Evolutionary conservation across 2,888 invertebrate genomes (phyloP), one percentile per base, ranked within the genome.

Genomic region (Eustalomyia histrio): DNA sequence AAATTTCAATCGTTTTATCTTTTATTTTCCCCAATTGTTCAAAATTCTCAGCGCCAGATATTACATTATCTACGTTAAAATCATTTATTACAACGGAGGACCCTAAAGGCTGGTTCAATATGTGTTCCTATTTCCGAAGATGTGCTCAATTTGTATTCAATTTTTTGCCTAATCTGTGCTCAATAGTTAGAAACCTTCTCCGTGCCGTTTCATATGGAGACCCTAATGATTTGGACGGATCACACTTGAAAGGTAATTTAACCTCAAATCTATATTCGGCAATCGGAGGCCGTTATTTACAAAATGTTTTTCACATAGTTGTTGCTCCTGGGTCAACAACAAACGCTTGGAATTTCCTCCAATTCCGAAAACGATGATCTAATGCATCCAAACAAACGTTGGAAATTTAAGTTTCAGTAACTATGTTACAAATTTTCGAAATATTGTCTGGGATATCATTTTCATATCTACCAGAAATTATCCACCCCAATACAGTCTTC

Each of bases 1-100:
- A 52, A 47, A 72, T 53, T 35, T 61, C 14, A 14, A 18, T 61
- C n/a, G 73, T 50, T 50, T 76, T 58, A 0, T 16, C n/a, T 24
- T 64, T 16, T n/a, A 71, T 68, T 16, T 60, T 35, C 10, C 5
- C 29, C 10, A 75, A 18, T 0, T 57, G 35, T 5, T 61, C 65
- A 7, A 79, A 10, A 61, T 39, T 64, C 9, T 76, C 64, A 21
- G 79, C 67, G 9, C 73, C 73, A 10, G 79, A 53, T 35, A 75
- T 5, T 68, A 52, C 74, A 39, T 81, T 83, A 57, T 72, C 83
- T 53, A 71, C 83, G 12, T 76, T 69, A 21, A 69, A 76, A 52
- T 78, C 71, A 7, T 64, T 24, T 47, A 14, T 14, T 2, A 83
- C 75, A 18, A 69, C 55, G 17, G 16, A 14, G 1, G 81, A 68